A percentile compares a stretch with the other conserved stretches of the same genome.
Evolutionary conservation across 2,113 vertebrate species (phyloP).

Genomic region (Plestiodon gilberti): DNA sequence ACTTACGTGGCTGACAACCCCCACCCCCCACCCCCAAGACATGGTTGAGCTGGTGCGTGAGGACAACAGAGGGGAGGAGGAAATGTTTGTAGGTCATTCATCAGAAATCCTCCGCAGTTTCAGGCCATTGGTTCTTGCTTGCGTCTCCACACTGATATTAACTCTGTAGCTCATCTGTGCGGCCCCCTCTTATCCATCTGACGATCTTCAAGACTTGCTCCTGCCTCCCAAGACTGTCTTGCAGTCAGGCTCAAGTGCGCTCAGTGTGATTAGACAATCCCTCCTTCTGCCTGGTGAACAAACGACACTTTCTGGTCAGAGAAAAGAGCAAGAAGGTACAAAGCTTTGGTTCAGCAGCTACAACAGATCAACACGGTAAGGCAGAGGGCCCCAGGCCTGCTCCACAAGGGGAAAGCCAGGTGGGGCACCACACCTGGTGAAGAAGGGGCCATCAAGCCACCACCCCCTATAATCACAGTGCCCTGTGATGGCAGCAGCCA

Average conservation of each 20-base stretch:
- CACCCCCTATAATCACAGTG: no score
- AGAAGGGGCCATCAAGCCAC: no score
- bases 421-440: no score
- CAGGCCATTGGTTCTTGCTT: background rate
- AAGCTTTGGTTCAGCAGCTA: conserved; percentile 28
- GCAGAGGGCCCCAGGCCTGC: conserved; percentile 4
- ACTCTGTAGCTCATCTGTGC: no score
- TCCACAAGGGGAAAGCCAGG: background rate
- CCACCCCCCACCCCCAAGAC: no score
- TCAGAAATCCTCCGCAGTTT: no score
- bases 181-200: conserved; percentile 50
- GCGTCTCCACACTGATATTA: background rate
- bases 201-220: conserved; percentile 56
- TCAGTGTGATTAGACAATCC: conserved; percentile 51
- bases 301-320: conserved; percentile 35
- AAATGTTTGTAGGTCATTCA: no score
- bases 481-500: no score
- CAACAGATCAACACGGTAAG: conserved; percentile 44
- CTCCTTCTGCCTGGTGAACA: conserved; percentile 48
- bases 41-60: no score
- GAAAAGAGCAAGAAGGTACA: conserved; percentile 22
- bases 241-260: conserved; percentile 43
- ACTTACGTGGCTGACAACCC: no score
- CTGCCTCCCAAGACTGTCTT: conserved; percentile 65
- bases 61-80: no score